Base-by-base conservation (phyloP, 2,797 vertebrate genomes). In the Coilia nasus region DNA sequence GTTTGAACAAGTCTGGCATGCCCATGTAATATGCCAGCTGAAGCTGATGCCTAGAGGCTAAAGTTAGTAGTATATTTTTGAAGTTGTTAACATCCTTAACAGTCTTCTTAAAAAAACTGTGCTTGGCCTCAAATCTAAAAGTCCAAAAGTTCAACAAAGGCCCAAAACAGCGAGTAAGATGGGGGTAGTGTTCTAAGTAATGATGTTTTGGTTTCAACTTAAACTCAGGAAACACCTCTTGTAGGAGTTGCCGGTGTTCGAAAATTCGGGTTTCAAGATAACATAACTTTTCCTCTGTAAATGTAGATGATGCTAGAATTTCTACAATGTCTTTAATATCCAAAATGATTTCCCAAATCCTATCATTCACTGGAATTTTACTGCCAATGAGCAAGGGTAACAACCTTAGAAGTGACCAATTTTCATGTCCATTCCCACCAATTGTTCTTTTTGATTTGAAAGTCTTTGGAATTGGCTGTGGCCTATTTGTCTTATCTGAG, bases 251-350 rank as follows among this genome's bases (percentile, higher is more conserved):
- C 1, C 86, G 83, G 50, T 87, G 88, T 0, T 87, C 84, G 46
- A 56, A 71, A 31, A 83, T 85, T 80, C 81, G 83, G 17, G 60
- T 11, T 23, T 62, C 85, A 25, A 84, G 83, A 28, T 86, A 86
- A 78, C 60, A 87, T 57, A 90, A 46, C 12, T 64, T 85, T 86
- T 89, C 87, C 4, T 88, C 84, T 47, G 87, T 85, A 64, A 90
- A 89, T 21, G 4, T 59, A 3, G 64, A 57, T 1, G 82, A 86
- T 54, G 71, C 83, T 47, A 88, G 71, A 15, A 90, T 9, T 83
- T 88, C 85, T 0, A 90, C 86, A 88, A 83, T 90, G 50, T 90
- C 87, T 67, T 90, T 90, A 4, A 85, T 54, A 28, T 89, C 81
- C 19, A 88, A 82, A 60, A 91, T 81, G 11, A 88, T 56, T 67